phyloP scores from a whole-genome alignment of 2,113 vertebrate genomes.

The Scalopus aquaticus region DNA sequence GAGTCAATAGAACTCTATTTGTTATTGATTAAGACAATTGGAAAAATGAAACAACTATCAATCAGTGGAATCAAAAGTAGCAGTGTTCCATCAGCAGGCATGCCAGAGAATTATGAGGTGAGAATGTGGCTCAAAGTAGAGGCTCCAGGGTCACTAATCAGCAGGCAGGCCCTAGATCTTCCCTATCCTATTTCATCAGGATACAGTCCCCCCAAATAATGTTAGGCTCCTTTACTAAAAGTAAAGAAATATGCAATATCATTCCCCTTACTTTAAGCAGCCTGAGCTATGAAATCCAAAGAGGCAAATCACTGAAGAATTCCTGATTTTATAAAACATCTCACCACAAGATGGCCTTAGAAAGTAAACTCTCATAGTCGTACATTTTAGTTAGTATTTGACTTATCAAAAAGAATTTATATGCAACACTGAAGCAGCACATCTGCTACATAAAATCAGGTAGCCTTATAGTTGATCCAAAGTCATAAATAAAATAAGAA shows the following conservation, averaged over 20 bases:
- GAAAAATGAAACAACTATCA: constrained; percentile 15
- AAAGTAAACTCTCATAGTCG: not conserved
- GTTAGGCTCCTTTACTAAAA: not conserved
- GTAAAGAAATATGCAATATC: not conserved
- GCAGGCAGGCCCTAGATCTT: not conserved
- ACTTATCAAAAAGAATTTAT: constrained; percentile 51
- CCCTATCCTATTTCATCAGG: constrained; percentile 1
- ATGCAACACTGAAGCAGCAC: not conserved
- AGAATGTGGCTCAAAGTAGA: not conserved
- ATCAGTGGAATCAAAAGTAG: not conserved
- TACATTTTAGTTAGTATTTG: not conserved
- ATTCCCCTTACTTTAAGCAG: constrained; percentile 38
- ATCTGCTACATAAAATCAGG: constrained; percentile 31
- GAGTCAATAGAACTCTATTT: not conserved
- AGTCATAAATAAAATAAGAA: constrained; percentile 65
- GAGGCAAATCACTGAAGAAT: constrained; percentile 42
- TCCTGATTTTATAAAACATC: constrained; percentile 54
- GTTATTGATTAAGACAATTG: constrained; percentile 6
- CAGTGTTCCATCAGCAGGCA: not conserved
- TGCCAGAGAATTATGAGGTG: not conserved
- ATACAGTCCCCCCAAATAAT: not conserved
- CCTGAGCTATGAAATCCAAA: constrained; percentile 32
- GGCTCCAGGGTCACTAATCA: not conserved
- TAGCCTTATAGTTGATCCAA: constrained; percentile 56
- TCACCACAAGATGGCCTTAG: constrained; percentile 63